Conservation (phyloP, 2,113 vertebrate genomes). For the Semnornis frantzii region DNA sequence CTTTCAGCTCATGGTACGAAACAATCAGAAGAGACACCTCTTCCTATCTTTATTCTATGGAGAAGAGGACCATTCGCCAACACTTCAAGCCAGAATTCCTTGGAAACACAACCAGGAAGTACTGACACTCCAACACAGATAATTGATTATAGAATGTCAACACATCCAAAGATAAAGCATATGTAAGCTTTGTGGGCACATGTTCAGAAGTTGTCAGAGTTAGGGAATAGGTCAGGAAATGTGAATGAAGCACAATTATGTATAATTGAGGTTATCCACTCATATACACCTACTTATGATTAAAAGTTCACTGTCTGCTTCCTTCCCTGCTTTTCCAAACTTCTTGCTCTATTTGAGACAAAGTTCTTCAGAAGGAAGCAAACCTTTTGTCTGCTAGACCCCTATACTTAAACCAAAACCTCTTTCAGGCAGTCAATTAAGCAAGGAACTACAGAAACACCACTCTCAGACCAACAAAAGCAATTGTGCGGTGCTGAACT, state of each 20-base stretch:
- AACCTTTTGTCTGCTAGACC: neutral
- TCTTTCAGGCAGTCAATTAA: neutral
- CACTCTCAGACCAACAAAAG: neutral
- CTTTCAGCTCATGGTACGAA: neutral
- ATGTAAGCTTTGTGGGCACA: neutral
- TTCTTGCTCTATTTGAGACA: neutral
- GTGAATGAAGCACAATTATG: neutral
- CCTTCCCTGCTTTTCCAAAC: neutral
- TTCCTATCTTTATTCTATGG: neutral
- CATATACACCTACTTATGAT: neutral
- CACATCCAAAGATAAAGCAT: neutral
- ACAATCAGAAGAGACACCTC: neutral
- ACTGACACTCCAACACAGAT: neutral
- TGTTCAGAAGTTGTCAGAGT: neutral
- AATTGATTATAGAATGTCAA: neutral
- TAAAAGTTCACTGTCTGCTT: neutral
- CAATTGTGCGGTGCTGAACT: neutral
- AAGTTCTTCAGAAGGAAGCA: neutral
- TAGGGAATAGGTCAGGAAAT: neutral
- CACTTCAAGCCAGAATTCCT: neutral
- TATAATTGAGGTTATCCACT: neutral
- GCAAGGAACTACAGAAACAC: neutral
- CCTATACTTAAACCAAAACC: neutral
- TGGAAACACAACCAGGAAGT: neutral
- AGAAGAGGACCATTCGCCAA: neutral